Evolutionary conservation across 92 coral and sea anemone species (phyloP), one percentile per base, ranked within the genome.

Genomic region (Scolanthus callimorphus): DNA sequence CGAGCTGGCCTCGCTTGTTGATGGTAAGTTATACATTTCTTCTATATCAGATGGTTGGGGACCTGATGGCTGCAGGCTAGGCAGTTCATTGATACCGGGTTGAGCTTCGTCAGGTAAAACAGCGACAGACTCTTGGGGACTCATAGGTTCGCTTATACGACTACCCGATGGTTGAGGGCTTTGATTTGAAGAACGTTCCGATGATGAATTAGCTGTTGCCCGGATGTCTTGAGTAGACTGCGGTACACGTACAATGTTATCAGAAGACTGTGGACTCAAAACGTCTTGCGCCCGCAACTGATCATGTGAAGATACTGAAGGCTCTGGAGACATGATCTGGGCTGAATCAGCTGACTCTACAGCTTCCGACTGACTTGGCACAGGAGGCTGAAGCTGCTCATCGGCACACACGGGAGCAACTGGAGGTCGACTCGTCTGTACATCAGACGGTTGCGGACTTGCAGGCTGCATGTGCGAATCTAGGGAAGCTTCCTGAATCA

Each of bases 191-290:
- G 34, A 1, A 20, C 44, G 11, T 17, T 59, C 41, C 19, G 73
- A 66, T 22, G 22, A 60, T 22, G 22, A 60, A 17, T 50, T 57
- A 17, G 41, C 13, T 26, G 57, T 29, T 1, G 43, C n/a, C n/a
- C n/a, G n/a, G n/a, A n/a, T n/a, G n/a, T n/a, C 25, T 11, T 68
- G 31, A 15, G 48, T n/a, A 1, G 65, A 65, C 1, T 34, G 21
- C 22, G 61, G 51, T 34, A 15, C 20, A n/a, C 11, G 22, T 19
- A 22, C 19, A n/a, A 19, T 21, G 10, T 60, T 24, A 27, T 68
- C 65, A 25, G 75, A 68, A 11, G 75, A 60, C n/a, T 68, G 64
- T 2, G 75, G 75, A 45, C 75, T 68, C 57, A 57, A 46, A 4
- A 20, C 52, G 23, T 46, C 43, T 6, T 6, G 6, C 6, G 43